Conservation (phyloP, 2,113 vertebrate genomes). For the Plotosus lineatus region DNA sequence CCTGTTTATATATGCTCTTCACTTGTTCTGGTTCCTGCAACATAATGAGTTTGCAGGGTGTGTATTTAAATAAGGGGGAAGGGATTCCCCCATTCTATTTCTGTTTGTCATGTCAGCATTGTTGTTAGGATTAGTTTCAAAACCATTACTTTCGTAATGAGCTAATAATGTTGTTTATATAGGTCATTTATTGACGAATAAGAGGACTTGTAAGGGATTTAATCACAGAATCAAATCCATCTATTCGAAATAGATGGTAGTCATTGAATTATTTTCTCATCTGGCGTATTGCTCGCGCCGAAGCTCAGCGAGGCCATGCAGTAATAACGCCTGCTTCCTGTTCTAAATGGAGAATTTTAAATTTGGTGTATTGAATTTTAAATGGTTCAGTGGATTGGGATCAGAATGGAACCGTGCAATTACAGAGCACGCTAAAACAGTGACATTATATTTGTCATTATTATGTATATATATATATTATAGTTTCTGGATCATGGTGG, state of each 20-base stretch:
- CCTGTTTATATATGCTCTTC: slow-evolving; percentile 50
- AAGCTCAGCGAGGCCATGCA: not conserved
- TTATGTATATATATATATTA: too few relatives aligned
- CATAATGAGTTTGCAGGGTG: slow-evolving; percentile 59
- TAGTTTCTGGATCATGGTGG: too few relatives aligned
- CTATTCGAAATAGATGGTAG: not conserved
- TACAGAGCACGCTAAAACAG: not conserved
- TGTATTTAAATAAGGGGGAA: slow-evolving; percentile 40
- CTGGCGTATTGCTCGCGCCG: not conserved
- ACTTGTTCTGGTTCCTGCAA: slow-evolving; percentile 50
- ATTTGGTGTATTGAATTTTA: slow-evolving; percentile 2
- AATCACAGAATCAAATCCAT: not conserved
- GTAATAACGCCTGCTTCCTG: not conserved
- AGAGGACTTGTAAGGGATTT: not conserved
- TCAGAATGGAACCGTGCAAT: not conserved
- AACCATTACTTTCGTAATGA: not conserved
- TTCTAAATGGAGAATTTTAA: not conserved
- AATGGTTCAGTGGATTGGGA: slow-evolving; percentile 2
- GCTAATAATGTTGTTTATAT: not conserved
- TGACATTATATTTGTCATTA: too few relatives aligned
- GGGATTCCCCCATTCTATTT: not conserved
- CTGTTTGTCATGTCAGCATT: slow-evolving; percentile 24
- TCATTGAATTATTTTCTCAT: not conserved
- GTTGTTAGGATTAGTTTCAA: not conserved
- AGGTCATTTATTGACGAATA: not conserved